A percentile compares a stretch with the other conserved stretches of the same genome.
phyloP scores from a whole-genome alignment of 2,113 vertebrate genomes.

The Callaeas wilsoni region DNA sequence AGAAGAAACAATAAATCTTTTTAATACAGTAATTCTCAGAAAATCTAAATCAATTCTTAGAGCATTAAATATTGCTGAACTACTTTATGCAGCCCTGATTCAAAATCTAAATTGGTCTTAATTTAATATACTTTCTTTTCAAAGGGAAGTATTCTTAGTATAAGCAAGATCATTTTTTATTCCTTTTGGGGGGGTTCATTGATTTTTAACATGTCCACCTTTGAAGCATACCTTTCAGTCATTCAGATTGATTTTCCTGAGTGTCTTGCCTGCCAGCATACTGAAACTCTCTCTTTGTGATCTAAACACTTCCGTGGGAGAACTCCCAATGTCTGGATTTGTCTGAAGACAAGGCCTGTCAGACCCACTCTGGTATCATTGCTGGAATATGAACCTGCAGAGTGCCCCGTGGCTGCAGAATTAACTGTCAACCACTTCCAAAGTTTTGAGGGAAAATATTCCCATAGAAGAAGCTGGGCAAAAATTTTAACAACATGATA shows the following conservation, averaged over 20 bases:
- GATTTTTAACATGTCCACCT: conserved; percentile 38
- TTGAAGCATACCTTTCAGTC: conserved; percentile 53
- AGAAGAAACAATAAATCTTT: not conserved
- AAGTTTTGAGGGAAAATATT: not conserved
- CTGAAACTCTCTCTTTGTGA: not conserved
- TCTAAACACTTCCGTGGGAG: not conserved
- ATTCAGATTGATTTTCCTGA: conserved; percentile 47
- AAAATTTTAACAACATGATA: not conserved
- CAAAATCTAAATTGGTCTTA: not conserved
- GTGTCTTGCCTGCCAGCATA: not conserved
- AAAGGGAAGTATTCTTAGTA: not conserved
- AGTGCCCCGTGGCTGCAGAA: not conserved
- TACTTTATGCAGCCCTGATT: not conserved
- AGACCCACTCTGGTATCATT: not conserved
- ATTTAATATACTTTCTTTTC: conserved; percentile 7
- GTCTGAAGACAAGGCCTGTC: not conserved
- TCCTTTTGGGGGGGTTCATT: conserved; percentile 1
- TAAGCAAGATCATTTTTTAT: conserved; percentile 19
- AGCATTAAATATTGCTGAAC: not conserved
- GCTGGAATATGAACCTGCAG: not conserved
- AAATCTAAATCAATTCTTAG: not conserved
- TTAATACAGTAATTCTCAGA: not conserved
- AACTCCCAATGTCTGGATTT: not conserved
- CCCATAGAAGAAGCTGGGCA: not conserved
- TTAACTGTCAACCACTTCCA: not conserved